A percentile compares a stretch with the other conserved stretches of the same genome.
These are phyloP conservation scores for Cepaea nemoralis DNA, from an alignment of 1,140 invertebrate genomes.

Conservation along the genomic window DNA sequence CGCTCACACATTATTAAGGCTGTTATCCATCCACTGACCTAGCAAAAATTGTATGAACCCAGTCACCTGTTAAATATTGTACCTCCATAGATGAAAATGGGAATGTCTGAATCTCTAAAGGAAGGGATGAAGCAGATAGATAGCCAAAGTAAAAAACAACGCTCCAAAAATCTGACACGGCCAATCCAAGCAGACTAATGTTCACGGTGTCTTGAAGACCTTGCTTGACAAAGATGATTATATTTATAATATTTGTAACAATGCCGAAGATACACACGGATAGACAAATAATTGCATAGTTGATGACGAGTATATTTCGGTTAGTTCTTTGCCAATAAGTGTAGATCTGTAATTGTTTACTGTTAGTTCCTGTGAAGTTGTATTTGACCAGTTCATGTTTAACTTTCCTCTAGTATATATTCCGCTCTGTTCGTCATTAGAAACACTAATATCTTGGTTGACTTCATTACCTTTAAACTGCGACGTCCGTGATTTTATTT, in stretches of 20 bases:
- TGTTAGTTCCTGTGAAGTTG: too few relatives aligned
- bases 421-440: too few relatives aligned
- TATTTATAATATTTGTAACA: not conserved
- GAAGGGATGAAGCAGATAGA: not conserved
- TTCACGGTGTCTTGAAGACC: constrained; percentile 7
- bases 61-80: not conserved
- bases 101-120: not conserved
- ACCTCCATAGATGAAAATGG: not conserved
- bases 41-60: not conserved
- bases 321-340: not conserved
- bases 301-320: not conserved
- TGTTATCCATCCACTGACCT: constrained; percentile 1
- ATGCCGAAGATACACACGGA: not conserved
- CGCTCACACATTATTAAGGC: not conserved
- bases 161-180: constrained; percentile 5
- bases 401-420: too few relatives aligned
- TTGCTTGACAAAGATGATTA: not conserved
- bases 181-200: constrained; percentile 3
- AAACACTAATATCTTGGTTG: too few relatives aligned
- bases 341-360: too few relatives aligned
- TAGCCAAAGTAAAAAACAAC: not conserved
- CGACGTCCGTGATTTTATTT: too few relatives aligned
- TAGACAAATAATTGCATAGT: constrained; percentile 2
- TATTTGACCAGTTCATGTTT: too few relatives aligned
- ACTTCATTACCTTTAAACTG: too few relatives aligned